Conservation (phyloP, 1,140 invertebrate genomes). For the Drosophila sp. region DNA sequence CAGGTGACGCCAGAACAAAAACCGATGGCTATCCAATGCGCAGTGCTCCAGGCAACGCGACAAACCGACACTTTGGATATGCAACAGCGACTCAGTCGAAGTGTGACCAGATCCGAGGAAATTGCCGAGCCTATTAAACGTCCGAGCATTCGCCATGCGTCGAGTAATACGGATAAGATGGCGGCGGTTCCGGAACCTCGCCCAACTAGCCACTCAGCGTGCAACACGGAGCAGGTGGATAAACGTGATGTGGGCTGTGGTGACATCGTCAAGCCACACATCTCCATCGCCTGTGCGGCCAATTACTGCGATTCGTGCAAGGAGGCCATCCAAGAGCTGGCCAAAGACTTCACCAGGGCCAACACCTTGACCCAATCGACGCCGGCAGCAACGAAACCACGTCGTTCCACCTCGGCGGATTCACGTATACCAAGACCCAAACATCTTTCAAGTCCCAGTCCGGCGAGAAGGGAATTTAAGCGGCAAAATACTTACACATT, state of each 20-base stretch:
- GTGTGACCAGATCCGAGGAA: conserved; percentile 57
- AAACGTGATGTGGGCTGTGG: conserved; percentile 85
- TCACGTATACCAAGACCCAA: conserved; percentile 84
- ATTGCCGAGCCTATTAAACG: conserved; percentile 44
- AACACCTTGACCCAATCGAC: conserved; percentile 11
- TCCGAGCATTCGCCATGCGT: conserved; percentile 36
- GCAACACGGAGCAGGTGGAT: conserved; percentile 76
- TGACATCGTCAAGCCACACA: conserved; percentile 84
- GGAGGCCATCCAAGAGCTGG: conserved; percentile 85
- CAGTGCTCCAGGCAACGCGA: conserved; percentile 35
- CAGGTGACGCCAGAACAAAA: conserved; percentile 64
- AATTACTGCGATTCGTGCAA: conserved; percentile 88
- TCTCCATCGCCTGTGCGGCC: conserved; percentile 84
- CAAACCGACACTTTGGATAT: conserved; percentile 71
- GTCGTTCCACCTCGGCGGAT: conserved; percentile 57
- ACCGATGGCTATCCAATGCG: conserved; percentile 48
- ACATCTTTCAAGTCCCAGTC: conserved; percentile 83
- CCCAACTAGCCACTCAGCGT: conserved; percentile 55
- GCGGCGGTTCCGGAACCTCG: conserved; percentile 27
- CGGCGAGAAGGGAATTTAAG: conserved; percentile 81
- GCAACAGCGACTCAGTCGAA: conserved; percentile 46
- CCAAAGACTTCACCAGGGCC: conserved; percentile 83
- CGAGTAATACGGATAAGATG: conserved; percentile 62
- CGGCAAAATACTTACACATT: conserved; percentile 84
- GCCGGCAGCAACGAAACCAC: background rate